Conservation (phyloP, 1,140 invertebrate genomes). For the Zaprionus nigranus region DNA sequence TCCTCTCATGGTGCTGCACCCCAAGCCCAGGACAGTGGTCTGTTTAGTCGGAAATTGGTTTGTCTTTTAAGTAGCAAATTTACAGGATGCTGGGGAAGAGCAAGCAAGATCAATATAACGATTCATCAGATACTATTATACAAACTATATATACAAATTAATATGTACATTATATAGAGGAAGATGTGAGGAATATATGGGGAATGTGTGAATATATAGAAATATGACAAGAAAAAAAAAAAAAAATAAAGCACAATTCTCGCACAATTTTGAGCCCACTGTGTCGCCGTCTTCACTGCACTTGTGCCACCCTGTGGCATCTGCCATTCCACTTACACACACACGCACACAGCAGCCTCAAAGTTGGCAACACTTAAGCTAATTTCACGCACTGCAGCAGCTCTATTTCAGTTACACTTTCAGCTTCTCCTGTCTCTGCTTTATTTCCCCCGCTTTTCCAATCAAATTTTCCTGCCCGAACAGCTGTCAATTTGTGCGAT, state of each 20-base stretch:
- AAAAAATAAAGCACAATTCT: not conserved
- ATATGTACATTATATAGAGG: not conserved
- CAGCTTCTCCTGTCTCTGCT: conserved; percentile 5
- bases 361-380: conserved; percentile 64
- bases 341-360: not conserved
- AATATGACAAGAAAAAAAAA: not conserved
- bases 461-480: conserved; percentile 55
- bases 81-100: not conserved
- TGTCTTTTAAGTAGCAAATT: not conserved
- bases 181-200: too few species aligned
- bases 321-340: conserved; percentile 43
- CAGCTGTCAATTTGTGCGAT: conserved; percentile 61
- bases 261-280: not conserved
- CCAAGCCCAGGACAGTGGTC: not conserved
- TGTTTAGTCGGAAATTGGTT: not conserved
- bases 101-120: too few species aligned
- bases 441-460: conserved; percentile 19
- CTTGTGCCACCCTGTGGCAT: conserved; percentile 9
- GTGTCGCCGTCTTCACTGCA: not conserved
- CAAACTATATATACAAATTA: not conserved
- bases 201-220: not conserved
- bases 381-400: conserved; percentile 72
- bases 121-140: not conserved
- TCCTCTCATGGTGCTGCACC: not conserved
- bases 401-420: conserved; percentile 13